Evolutionary conservation across 2,888 invertebrate genomes (phyloP), one percentile per base, ranked within the genome.

Genomic region (Stictocephala bisonia): DNA sequence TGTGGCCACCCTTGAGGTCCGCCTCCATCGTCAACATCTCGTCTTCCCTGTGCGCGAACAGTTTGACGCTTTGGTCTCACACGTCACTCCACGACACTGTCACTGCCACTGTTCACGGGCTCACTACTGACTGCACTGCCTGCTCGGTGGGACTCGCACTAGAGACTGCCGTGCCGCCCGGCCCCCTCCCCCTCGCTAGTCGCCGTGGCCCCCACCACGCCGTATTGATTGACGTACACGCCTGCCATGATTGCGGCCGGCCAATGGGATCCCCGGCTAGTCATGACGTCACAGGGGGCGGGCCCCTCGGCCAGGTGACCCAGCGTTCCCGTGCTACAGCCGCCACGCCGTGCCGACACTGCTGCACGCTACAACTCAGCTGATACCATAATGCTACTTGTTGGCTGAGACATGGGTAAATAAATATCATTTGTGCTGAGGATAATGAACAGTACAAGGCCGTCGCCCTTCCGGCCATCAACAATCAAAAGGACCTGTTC

Each of bases 1-100:
- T 87, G 85, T 91, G 93, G 87, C 93, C 93, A 86, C 94, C 94
- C 85, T 94, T 94, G 86, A 94, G 88, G 86, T 94, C 94, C 86
- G 93, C 89, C 90, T 94, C 94, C 94, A 94, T 94, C 86, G 94
- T 94, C 87, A 94, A 87, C 94, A 94, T 94, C 83, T 91, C 92
- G 85, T 89, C 89, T 87, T 91, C 91, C 89, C 91, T 88, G 87
- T 90, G 91, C 86, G 91, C 90, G 90, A 90, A 93, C 93, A 92
- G 92, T 87, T 92, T 92, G 92, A 86, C 70, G 7, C 44, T n/a
- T 51, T 22, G 40, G n/a, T 18, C 69, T 15, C n/a, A 20, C 58
- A 71, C 70, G 58, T 58, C 70, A 71, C 70, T 44, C 41, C 41
- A 51, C 51, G 50, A 24, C 26, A 15, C 48, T n/a, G n/a, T n/a